phyloP scores from a whole-genome alignment of 1,140 invertebrate genomes.

The Delia radicum region DNA sequence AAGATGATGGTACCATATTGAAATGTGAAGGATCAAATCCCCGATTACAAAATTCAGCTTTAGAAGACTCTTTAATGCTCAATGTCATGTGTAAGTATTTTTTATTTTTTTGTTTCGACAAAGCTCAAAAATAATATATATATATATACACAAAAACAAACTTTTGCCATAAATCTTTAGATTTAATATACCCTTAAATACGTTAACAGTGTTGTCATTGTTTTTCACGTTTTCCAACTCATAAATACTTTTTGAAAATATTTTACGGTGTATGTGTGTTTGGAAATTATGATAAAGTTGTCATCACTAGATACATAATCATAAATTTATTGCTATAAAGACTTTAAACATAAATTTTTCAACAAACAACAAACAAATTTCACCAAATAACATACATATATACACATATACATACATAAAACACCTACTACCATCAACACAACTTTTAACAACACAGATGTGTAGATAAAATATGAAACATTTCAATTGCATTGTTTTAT shows the following conservation, averaged over 20 bases:
- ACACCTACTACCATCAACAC: neutral
- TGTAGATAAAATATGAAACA: constrained; percentile 9
- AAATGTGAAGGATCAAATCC: constrained; percentile 85
- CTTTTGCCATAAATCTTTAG: constrained; percentile 14
- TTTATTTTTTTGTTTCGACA: neutral
- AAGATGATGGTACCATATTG: constrained; percentile 78
- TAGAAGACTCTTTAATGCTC: constrained; percentile 78
- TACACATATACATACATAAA: neutral
- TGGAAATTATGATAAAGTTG: constrained; percentile 28
- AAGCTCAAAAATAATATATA: neutral
- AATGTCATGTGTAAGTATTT: constrained; percentile 83
- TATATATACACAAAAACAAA: neutral
- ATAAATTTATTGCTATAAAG: constrained; percentile 31
- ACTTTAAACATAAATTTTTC: constrained; percentile 27
- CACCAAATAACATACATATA: neutral
- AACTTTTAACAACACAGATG: neutral
- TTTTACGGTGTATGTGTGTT: neutral
- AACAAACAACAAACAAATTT: neutral
- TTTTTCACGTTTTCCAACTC: neutral
- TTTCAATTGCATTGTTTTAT: constrained; percentile 4
- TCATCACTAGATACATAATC: constrained; percentile 27
- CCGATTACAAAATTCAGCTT: constrained; percentile 66
- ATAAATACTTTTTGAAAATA: neutral
- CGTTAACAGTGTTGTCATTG: neutral
- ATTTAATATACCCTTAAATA: neutral